Conservation (phyloP, 2,113 vertebrate species). For the Siniperca knerii region DNA sequence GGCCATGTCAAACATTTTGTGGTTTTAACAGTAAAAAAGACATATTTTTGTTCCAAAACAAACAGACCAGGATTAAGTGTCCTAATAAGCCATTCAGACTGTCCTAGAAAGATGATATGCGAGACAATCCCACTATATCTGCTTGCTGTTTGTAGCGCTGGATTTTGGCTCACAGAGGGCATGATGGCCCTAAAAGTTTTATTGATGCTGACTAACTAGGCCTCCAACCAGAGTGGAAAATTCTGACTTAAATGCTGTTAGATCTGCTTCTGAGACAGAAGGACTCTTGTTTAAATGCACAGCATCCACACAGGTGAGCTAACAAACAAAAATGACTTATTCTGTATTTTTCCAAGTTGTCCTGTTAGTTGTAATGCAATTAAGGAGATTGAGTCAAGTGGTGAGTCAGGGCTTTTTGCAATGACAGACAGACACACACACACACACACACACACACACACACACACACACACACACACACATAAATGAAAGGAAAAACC, state of each 20-base stretch:
- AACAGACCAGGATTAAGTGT: slow-evolving; percentile 46
- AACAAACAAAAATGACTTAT: slow-evolving; percentile 26
- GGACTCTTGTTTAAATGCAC: slow-evolving; percentile 41
- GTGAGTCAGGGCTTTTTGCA: slow-evolving; percentile 19
- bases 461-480: background rate
- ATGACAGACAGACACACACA: background rate
- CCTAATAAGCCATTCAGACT: slow-evolving; percentile 28
- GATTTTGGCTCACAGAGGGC: slow-evolving; percentile 42
- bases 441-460: background rate
- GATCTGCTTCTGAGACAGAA: slow-evolving; percentile 39
- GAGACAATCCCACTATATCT: slow-evolving; percentile 54
- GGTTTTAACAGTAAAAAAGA: slow-evolving; percentile 39
- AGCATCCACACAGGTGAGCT: slow-evolving; percentile 59
- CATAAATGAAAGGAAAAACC: slow-evolving; percentile 9
- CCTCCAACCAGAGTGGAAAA: slow-evolving; percentile 67
- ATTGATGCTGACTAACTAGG: slow-evolving; percentile 68
- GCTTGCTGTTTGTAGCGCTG: slow-evolving; percentile 39
- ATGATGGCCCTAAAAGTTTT: slow-evolving; percentile 61
- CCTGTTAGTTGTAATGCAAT: slow-evolving; percentile 18
- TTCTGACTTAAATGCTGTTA: slow-evolving; percentile 34
- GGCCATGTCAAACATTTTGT: slow-evolving; percentile 37
- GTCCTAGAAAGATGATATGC: slow-evolving; percentile 52
- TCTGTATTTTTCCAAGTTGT: slow-evolving; percentile 31
- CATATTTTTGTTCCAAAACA: slow-evolving; percentile 41
- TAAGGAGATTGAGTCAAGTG: slow-evolving; percentile 15